These are phyloP conservation scores for Eutrigla gurnardus DNA, from an alignment of 2,797 vertebrate species.

Conservation along the genomic window DNA sequence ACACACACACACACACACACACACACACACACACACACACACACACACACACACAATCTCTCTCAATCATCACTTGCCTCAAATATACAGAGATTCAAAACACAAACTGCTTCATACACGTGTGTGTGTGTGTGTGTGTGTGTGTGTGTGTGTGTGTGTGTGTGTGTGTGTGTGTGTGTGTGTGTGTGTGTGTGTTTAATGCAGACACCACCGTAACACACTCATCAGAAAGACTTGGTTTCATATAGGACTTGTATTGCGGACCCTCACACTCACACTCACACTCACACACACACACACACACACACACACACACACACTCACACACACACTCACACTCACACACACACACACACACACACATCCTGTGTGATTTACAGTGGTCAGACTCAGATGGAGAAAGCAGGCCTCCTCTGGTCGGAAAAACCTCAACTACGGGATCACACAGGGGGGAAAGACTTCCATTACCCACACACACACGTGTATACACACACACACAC, in stretches of 20 bases:
- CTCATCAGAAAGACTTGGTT: conserved; percentile 14
- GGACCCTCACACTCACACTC: too few relatives aligned
- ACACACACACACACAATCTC: conserved; percentile 5
- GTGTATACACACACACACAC: too few relatives aligned
- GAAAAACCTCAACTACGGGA: conserved; percentile 67
- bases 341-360: conserved; percentile 24
- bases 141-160: background rate
- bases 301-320: conserved; percentile 2
- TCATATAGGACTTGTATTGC: too few relatives aligned
- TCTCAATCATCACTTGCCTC: conserved; percentile 50
- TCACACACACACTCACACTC: conserved; percentile 25
- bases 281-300: conserved; percentile 8
- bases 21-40: conserved; percentile 16
- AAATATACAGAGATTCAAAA: conserved; percentile 20
- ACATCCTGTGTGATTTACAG: conserved; percentile 69
- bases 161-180: background rate
- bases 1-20: conserved; percentile 25
- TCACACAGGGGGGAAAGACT: conserved; percentile 58
- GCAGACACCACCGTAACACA: background rate
- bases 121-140: background rate
- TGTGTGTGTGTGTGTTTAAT: background rate
- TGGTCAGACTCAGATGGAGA: conserved; percentile 69
- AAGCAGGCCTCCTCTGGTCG: conserved; percentile 69
- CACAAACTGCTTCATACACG: conserved; percentile 25
- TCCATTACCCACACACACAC: conserved; percentile 38